These are phyloP conservation scores for Atethmia centrago DNA, from an alignment of 2,888 invertebrate genomes.

Conservation along the genomic window DNA sequence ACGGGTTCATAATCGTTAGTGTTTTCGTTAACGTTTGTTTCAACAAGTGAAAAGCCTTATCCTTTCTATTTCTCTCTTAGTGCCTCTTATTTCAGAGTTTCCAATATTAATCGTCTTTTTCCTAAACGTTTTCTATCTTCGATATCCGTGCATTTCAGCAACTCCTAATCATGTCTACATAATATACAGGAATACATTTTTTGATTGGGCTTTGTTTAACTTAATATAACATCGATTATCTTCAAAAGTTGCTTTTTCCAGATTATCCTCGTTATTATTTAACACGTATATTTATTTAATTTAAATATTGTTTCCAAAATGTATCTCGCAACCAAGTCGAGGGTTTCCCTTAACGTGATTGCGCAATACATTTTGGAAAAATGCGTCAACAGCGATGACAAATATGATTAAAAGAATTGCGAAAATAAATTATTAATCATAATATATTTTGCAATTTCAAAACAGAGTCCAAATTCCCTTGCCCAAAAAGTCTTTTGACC, in stretches of 20 bases:
- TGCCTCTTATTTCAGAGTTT: background rate
- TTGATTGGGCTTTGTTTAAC: background rate
- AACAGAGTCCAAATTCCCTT: background rate
- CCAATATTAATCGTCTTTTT: background rate
- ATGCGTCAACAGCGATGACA: background rate
- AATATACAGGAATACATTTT: no score
- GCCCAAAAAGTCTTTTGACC: conserved; percentile 1
- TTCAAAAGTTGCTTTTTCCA: background rate
- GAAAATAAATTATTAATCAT: background rate
- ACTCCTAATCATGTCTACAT: background rate
- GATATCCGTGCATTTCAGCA: background rate
- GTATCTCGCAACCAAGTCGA: background rate
- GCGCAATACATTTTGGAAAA: background rate
- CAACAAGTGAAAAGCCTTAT: conserved; percentile 9
- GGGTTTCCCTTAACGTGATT: background rate
- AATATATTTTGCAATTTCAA: background rate
- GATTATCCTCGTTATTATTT: background rate
- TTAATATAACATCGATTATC: background rate
- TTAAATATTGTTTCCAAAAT: background rate
- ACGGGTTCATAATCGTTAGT: conserved; percentile 51
- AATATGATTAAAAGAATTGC: background rate
- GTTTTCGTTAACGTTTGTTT: conserved; percentile 35
- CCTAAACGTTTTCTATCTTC: background rate
- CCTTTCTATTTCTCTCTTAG: background rate
- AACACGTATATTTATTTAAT: background rate